Evolutionary conservation across 2,113 vertebrate genomes (phyloP), one percentile per base, ranked within the genome.

Genomic region (Colaptes auratus): DNA sequence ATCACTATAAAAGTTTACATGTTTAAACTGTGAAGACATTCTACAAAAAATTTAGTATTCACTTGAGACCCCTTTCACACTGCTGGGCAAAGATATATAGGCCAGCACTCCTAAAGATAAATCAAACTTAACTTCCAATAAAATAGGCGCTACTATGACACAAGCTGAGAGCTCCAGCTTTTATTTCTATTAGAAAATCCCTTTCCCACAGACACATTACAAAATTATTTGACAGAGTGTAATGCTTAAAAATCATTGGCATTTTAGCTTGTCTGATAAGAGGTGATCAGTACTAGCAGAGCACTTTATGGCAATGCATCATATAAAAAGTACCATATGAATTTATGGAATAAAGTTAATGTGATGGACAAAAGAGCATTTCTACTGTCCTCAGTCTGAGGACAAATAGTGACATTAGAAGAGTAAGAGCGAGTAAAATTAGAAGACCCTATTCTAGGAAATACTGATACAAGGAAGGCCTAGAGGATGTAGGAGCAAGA

Each of bases 61-160:
- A 67, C 76, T 95, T 70, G 75, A 95, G 60, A 84, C 23, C 35
- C 50, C n/a, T 79, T 89, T 89, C 39, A 88, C 16, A 81, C 58
- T 8, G 15, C 84, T 82, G 66, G 69, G 77, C 44, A 82, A 69
- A 95, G 83, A 96, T 50, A 66, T 25, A 67, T 4, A 78, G 81
- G 73, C n/a, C 65, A 86, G 35, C 13, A 46, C 77, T 56, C 59
- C 48, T 88, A 18, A 90, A 96, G 63, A 72, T 75, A 95, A 95
- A 89, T 89, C 88, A 74, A 75, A 91, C 42, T 85, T 96, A 81
- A 90, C 31, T 81, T 81, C 59, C 65, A 92, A 86, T 90, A 95
- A 55, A 95, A 72, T 15, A 95, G 35, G 53, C 24, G 53, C 39
- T 92, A 31, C 61, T 80, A 56, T 63, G 56, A 86, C 82, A 89